Evolutionary conservation across 2,888 invertebrate species (phyloP).

Genomic region (Eupithecia insigniata): DNA sequence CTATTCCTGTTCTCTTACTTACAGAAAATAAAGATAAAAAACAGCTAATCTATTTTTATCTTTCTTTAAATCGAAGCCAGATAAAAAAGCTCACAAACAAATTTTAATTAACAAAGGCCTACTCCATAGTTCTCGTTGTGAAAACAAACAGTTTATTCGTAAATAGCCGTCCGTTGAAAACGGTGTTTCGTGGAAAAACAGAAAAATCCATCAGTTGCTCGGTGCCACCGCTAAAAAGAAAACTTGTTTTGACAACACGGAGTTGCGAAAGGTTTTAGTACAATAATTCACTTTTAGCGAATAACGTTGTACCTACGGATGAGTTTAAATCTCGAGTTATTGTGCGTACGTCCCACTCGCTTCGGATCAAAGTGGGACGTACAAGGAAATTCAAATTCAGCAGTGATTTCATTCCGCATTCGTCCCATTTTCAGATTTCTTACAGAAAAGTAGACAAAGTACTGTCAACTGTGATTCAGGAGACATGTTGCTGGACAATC

Average conservation of each 20-base stretch:
- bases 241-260: slow-evolving; percentile 23
- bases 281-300: not conserved
- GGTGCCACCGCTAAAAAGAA: slow-evolving; percentile 42
- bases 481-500: too few relatives aligned
- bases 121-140: slow-evolving; percentile 38
- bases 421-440: too few relatives aligned
- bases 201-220: slow-evolving; percentile 43
- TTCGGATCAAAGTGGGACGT: too few relatives aligned
- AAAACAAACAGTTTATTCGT: slow-evolving; percentile 48
- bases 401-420: too few relatives aligned
- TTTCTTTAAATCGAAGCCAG: not conserved
- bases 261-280: slow-evolving; percentile 4
- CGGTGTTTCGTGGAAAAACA: slow-evolving; percentile 58
- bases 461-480: too few relatives aligned
- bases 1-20: too few relatives aligned
- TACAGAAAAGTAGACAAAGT: too few relatives aligned
- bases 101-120: slow-evolving; percentile 5
- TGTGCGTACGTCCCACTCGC: too few relatives aligned
- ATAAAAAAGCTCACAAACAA: not conserved
- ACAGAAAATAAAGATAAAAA: too few relatives aligned
- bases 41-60: not conserved
- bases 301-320: not conserved
- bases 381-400: too few relatives aligned
- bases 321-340: too few relatives aligned
- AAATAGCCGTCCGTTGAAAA: slow-evolving; percentile 54